Conservation (phyloP, 2,888 invertebrate genomes). For the Caenorhabditis sinica region DNA sequence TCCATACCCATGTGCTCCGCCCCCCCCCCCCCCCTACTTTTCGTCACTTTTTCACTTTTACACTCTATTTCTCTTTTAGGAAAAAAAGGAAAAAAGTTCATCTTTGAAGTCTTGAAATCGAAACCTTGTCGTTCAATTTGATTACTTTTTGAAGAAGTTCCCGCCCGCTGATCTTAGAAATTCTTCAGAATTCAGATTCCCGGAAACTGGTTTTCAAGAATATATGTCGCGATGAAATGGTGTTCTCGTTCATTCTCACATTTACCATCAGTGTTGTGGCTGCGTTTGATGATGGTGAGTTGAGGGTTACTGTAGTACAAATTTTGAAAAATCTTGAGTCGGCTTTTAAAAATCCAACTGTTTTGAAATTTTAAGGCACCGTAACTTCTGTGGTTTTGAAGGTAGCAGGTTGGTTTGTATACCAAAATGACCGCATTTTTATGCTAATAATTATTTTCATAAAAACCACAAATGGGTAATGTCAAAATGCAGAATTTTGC, state of each 20-base stretch:
- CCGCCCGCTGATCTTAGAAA: background rate
- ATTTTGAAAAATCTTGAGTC: too few relatives aligned
- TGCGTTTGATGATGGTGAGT: conserved; percentile 74
- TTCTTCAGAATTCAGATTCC: background rate
- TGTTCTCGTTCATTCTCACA: conserved; percentile 77
- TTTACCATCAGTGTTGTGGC: conserved; percentile 75
- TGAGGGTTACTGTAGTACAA: background rate
- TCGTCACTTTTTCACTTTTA: conserved; percentile 29
- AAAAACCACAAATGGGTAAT: too few relatives aligned
- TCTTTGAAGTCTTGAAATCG: background rate
- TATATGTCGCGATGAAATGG: conserved; percentile 68
- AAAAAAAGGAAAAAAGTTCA: background rate
- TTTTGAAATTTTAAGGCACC: background rate
- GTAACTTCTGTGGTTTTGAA: too few relatives aligned
- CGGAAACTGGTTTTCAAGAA: background rate
- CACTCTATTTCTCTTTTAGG: conserved; percentile 1
- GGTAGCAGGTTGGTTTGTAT: too few relatives aligned
- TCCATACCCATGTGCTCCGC: too few relatives aligned
- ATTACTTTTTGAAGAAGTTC: background rate
- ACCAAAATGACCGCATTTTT: too few relatives aligned
- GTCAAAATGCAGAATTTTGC: too few relatives aligned
- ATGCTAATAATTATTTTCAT: too few relatives aligned
- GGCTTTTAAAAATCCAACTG: background rate
- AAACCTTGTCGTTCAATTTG: background rate
- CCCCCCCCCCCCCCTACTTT: too few relatives aligned